Conservation (phyloP, 2,797 vertebrate species). For the Tinamus major region DNA sequence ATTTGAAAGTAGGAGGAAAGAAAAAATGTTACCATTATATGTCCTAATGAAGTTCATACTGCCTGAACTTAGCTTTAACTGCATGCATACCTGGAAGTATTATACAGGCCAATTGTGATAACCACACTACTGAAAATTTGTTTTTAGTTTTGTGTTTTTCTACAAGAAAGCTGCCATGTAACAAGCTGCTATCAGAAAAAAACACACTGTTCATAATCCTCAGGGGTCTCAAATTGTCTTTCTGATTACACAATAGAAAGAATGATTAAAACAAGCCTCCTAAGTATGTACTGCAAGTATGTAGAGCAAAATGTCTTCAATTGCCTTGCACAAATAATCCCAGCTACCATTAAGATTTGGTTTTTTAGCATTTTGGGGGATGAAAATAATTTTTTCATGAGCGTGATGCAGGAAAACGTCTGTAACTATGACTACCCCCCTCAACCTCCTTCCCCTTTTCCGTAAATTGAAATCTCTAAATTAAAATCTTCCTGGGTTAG, state of each 20-base stretch:
- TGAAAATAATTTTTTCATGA: constrained; percentile 4
- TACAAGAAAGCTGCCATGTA: not conserved
- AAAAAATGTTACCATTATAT: not conserved
- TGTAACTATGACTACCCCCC: not conserved
- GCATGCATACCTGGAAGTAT: not conserved
- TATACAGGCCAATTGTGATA: not conserved
- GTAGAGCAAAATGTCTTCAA: not conserved
- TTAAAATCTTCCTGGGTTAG: not conserved
- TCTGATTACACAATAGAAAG: not conserved
- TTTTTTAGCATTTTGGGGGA: not conserved
- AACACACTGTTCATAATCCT: not conserved
- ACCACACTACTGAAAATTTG: not conserved
- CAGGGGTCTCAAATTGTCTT: not conserved
- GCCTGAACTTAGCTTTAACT: not conserved
- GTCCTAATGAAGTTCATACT: not conserved
- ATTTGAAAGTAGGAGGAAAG: not conserved
- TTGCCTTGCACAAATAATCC: not conserved
- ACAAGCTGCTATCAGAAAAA: not conserved
- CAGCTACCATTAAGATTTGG: not conserved
- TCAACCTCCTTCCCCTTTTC: too few relatives aligned
- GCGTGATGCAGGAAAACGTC: not conserved
- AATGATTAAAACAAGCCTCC: not conserved
- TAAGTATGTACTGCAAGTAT: not conserved
- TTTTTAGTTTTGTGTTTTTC: not conserved
- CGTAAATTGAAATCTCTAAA: not conserved